phyloP scores from a whole-genome alignment of 2,888 invertebrate species.

The Tolmerus cingulatus region DNA sequence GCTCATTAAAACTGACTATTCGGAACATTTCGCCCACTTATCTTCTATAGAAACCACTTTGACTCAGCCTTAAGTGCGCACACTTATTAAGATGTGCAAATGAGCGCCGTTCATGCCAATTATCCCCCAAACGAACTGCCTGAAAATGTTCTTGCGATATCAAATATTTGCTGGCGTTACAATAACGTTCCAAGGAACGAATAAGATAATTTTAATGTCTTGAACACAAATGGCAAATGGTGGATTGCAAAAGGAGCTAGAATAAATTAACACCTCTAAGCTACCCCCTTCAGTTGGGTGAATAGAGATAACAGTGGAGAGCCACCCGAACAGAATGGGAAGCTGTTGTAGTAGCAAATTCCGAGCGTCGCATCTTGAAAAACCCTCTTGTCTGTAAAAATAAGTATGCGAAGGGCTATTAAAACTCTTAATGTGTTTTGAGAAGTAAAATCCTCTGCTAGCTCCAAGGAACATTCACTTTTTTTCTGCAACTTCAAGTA shows the following conservation, averaged over 20 bases:
- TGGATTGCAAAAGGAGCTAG: neutral
- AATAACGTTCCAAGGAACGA: neutral
- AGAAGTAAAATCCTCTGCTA: neutral
- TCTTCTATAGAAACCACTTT: neutral
- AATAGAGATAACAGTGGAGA: neutral
- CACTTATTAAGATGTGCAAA: neutral
- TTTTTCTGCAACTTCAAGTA: neutral
- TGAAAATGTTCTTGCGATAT: neutral
- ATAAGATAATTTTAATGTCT: neutral
- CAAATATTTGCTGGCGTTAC: neutral
- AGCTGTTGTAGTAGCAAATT: neutral
- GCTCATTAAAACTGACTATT: neutral
- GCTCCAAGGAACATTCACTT: neutral
- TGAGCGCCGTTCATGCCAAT: neutral
- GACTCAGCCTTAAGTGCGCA: neutral
- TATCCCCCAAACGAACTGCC: neutral
- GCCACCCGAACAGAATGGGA: neutral
- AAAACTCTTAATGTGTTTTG: neutral
- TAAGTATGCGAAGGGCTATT: neutral
- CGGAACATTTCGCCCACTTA: neutral
- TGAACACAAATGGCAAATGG: neutral
- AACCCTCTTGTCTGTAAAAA: neutral
- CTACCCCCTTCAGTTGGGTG: neutral
- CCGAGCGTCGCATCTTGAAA: neutral
- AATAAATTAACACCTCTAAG: slow-evolving; percentile 9